Evolutionary conservation across 2,888 invertebrate genomes (phyloP).

Genomic region (Biston stratarius): DNA sequence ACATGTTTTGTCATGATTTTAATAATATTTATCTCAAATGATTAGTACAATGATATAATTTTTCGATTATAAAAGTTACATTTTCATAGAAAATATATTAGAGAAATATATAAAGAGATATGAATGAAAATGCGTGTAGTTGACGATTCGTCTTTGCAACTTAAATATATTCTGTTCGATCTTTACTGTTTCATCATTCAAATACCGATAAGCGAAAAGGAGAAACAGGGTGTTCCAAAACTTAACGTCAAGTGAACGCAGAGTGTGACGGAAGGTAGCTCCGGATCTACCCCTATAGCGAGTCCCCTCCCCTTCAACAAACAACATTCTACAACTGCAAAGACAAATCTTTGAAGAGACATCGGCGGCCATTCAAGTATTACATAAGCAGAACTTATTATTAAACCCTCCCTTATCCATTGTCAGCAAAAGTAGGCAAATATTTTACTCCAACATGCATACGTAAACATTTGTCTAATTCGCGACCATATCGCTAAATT

Average conservation of each 20-base stretch:
- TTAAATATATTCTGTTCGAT: background rate
- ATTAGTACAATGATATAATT: background rate
- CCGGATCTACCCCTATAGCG: no score
- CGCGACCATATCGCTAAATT: no score
- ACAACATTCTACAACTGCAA: no score
- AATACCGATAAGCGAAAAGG: no score
- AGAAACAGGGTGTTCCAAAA: no score
- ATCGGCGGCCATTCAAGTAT: background rate
- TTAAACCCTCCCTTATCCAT: background rate
- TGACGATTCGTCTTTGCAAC: background rate
- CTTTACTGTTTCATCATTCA: background rate
- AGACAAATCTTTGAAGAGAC: no score
- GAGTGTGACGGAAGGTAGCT: no score
- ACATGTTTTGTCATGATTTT: conserved; percentile 28
- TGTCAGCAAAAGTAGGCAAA: no score
- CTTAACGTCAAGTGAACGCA: no score
- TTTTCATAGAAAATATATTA: conserved; percentile 34
- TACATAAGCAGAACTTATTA: background rate
- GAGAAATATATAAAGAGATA: conserved; percentile 8
- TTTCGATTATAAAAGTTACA: conserved; percentile 8
- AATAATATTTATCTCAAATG: conserved; percentile 11
- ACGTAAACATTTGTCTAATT: no score
- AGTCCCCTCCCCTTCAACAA: no score
- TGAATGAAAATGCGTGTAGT: background rate
- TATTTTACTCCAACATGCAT: no score